These are phyloP conservation scores for Perdita meconis DNA, from an alignment of 2,888 invertebrate species.

Conservation along the genomic window DNA sequence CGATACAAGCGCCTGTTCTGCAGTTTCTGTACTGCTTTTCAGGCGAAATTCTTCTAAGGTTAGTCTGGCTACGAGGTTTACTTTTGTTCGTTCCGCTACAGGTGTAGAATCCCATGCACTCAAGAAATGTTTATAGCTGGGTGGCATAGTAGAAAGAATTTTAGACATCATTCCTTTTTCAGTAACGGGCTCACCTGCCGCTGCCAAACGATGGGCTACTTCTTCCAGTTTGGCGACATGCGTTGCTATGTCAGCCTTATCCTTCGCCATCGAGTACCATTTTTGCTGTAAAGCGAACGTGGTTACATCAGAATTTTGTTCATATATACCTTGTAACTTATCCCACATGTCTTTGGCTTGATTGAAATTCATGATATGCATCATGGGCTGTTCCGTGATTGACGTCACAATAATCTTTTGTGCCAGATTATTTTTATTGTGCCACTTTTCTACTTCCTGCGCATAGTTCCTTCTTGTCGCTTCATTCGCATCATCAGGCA, in stretches of 20 bases:
- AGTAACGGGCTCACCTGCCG: neutral
- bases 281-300: neutral
- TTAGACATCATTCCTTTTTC: neutral
- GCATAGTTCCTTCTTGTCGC: neutral
- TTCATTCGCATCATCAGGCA: neutral
- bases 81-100: neutral
- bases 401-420: slow-evolving; percentile 1
- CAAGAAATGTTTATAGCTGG: neutral
- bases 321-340: neutral
- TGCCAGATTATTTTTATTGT: neutral
- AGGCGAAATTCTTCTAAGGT: neutral
- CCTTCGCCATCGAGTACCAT: neutral
- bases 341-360: neutral
- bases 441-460: neutral
- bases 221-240: slow-evolving; percentile 14
- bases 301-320: neutral
- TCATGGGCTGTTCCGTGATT: neutral
- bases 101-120: slow-evolving; percentile 20
- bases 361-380: neutral
- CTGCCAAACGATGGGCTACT: neutral
- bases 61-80: slow-evolving; percentile 7
- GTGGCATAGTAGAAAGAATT: slow-evolving; percentile 3
- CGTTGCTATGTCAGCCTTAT: neutral
- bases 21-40: neutral
- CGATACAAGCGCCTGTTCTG: neutral